Evolutionary conservation across 2,888 invertebrate species (phyloP).

Genomic region (Eumerus sabulonum): DNA sequence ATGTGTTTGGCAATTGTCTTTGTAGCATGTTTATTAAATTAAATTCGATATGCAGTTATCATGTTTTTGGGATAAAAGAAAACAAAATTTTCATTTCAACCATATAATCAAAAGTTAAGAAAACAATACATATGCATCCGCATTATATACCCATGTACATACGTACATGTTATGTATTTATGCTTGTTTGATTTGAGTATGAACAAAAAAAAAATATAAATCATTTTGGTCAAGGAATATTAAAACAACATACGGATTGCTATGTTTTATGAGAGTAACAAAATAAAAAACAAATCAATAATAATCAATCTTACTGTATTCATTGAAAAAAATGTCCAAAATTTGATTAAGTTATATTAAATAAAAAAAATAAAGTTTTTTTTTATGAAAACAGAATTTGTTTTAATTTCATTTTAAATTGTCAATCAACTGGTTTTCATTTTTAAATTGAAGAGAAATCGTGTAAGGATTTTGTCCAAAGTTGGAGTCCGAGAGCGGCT

Average conservation of each 20-base stretch:
- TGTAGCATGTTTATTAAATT: conserved; percentile 52
- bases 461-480: too few relatives aligned
- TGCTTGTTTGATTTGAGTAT: too few relatives aligned
- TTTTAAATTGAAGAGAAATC: too few relatives aligned
- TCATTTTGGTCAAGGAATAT: conserved; percentile 56
- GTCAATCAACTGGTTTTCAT: too few relatives aligned
- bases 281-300: conserved; percentile 60
- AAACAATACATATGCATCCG: conserved; percentile 23
- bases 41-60: conserved; percentile 59
- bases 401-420: conserved; percentile 26
- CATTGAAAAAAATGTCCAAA: conserved; percentile 67
- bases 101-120: conserved; percentile 20
- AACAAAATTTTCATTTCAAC: conserved; percentile 32
- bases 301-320: conserved; percentile 66
- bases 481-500: too few relatives aligned
- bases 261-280: conserved; percentile 47
- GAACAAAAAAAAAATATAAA: conserved; percentile 29
- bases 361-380: conserved; percentile 64
- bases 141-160: too few relatives aligned
- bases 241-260: conserved; percentile 44
- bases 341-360: conserved; percentile 67
- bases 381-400: conserved; percentile 54
- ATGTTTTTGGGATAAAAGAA: conserved; percentile 67
- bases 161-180: too few relatives aligned
- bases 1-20: conserved; percentile 60